phyloP scores from a whole-genome alignment of 2,113 vertebrate species.

The Lota lota region DNA sequence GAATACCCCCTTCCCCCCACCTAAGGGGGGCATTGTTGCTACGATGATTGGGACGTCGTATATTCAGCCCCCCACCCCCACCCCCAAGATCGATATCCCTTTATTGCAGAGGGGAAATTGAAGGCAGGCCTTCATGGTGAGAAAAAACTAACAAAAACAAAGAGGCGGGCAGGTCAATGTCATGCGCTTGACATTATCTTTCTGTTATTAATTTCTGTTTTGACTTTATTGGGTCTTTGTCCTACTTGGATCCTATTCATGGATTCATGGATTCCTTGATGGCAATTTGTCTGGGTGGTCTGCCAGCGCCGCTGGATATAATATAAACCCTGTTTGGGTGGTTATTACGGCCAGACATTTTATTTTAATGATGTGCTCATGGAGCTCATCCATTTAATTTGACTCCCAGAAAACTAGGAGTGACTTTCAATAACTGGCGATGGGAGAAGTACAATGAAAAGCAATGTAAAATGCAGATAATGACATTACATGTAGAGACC shows the following conservation, averaged over 20 bases:
- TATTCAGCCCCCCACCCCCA: slow-evolving; percentile 21
- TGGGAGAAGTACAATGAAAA: neutral
- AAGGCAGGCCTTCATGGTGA: neutral
- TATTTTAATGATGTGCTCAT: too few relatives aligned
- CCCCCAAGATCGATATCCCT: slow-evolving; percentile 41
- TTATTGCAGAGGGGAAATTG: slow-evolving; percentile 10
- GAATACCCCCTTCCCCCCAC: slow-evolving; percentile 28
- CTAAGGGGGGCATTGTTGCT: slow-evolving; percentile 34
- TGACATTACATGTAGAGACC: too few relatives aligned
- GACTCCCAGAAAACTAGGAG: too few relatives aligned
- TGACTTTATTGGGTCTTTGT: neutral
- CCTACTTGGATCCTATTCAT: neutral
- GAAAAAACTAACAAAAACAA: slow-evolving; percentile 1
- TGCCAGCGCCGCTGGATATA: too few relatives aligned
- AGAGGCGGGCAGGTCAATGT: slow-evolving; percentile 29
- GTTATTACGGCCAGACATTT: too few relatives aligned
- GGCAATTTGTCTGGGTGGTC: too few relatives aligned
- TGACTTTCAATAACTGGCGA: too few relatives aligned
- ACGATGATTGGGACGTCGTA: slow-evolving; percentile 12
- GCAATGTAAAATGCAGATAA: too few relatives aligned
- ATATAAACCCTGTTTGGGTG: too few relatives aligned
- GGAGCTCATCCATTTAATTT: too few relatives aligned
- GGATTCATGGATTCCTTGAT: too few relatives aligned
- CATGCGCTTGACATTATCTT: slow-evolving; percentile 3
- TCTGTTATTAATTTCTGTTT: neutral